Conservation (phyloP, 2,113 vertebrate species). For the Siniperca knerii region DNA sequence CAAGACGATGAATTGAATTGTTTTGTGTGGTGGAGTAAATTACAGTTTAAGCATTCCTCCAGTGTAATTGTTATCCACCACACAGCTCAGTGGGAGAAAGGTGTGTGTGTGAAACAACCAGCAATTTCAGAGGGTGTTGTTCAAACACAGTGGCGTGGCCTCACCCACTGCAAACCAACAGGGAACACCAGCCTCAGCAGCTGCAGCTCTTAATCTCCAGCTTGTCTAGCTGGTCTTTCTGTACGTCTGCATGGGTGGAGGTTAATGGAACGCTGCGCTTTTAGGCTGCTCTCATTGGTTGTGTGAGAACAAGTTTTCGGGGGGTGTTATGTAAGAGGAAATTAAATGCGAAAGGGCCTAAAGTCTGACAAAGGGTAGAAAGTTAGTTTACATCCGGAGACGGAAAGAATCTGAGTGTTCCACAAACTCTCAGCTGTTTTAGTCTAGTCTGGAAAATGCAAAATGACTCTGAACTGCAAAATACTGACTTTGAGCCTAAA, state of each 20-base stretch:
- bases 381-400: background rate
- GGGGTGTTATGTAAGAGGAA: constrained; percentile 45
- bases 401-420: background rate
- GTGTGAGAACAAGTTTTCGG: constrained; percentile 59
- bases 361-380: constrained; percentile 34
- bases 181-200: constrained; percentile 42
- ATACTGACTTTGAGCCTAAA: background rate
- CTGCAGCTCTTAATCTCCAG: constrained; percentile 64
- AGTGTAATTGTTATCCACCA: constrained; percentile 33
- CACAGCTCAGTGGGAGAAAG: constrained; percentile 35
- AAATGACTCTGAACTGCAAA: background rate
- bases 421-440: background rate
- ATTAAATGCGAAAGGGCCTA: constrained; percentile 44
- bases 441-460: background rate
- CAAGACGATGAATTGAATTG: constrained; percentile 21
- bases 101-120: constrained; percentile 36
- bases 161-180: constrained; percentile 60
- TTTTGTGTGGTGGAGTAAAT: constrained; percentile 44
- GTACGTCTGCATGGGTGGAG: constrained; percentile 54
- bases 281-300: constrained; percentile 31
- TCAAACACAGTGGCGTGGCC: constrained; percentile 54
- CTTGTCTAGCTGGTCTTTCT: constrained; percentile 66
- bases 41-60: constrained; percentile 45
- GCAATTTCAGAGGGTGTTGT: constrained; percentile 69
- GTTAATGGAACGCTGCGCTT: constrained; percentile 36